Base-by-base conservation (phyloP, 2,797 vertebrate genomes). In the Discoglossus pictus region DNA sequence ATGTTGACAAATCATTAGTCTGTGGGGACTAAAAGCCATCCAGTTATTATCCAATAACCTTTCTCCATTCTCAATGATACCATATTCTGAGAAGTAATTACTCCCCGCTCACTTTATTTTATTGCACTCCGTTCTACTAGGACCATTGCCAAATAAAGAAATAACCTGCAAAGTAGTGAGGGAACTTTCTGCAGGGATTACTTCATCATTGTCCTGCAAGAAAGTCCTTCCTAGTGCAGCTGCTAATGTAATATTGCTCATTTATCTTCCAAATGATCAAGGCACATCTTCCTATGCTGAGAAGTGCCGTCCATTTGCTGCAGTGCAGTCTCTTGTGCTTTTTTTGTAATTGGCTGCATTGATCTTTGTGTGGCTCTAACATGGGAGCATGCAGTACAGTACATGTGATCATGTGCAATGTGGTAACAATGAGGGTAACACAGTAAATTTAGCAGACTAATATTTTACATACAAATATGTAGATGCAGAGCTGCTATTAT, bases 161-260 rank as follows among this genome's bases (percentile, higher is more conserved):
- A 65, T 71, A 43, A 40, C 53, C 47, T 40, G 46, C 38, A 68
- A 36, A 27, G 38, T 46, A 18, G 12, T 7, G 11, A 13, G 31
- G 27, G 27, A 65, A 64, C 25, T 64, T 65, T 59, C 61, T n/a
- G 36, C 43, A 62, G 53, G 48, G 48, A 64, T 71, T 48, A 65
- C 54, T 71, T 71, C 68, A 71, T 71, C 61, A 71, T 52, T 59
- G 68, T 71, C 68, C 61, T 12, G 68, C 20, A 21, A 36, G 34
- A 58, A 43, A 64, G 61, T 65, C 53, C 25, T 71, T 35, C 53
- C 61, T 17, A 5, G 53, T 71, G 38, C 68, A 64, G 53, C 46
- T 51, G 36, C 46, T 64, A 64, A 71, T 59, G 53, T 65, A 71
- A 64, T 65, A 59, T 65, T 27, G 25, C 38, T 71, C 68, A 71